Percentiles rank a stretch among this genome's conserved stretches.
These are phyloP conservation scores for Poeciliopsis occidentalis DNA, from an alignment of 2,113 vertebrate genomes.

Conservation along the genomic window DNA sequence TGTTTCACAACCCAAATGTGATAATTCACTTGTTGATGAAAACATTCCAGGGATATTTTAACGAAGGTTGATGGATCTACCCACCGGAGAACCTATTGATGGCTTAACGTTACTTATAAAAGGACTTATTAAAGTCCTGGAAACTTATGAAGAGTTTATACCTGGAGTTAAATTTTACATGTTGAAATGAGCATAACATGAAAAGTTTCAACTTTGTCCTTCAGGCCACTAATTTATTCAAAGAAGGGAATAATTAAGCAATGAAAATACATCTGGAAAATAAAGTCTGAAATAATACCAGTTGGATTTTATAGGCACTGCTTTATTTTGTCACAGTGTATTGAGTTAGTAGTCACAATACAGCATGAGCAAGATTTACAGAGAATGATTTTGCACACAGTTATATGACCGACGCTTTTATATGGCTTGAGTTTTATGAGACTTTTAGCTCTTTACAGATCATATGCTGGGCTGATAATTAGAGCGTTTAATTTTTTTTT, in stretches of 20 bases:
- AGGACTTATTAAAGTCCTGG: neutral
- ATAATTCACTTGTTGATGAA: no score
- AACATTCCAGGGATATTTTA: no score
- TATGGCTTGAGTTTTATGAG: conserved; percentile 50
- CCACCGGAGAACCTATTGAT: no score
- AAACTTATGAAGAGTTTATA: neutral
- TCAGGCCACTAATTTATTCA: neutral
- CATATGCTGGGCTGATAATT: conserved; percentile 30
- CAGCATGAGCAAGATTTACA: conserved; percentile 57
- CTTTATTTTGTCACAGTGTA: conserved; percentile 77
- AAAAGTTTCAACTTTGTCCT: neutral
- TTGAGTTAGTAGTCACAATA: conserved; percentile 60
- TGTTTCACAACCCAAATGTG: no score
- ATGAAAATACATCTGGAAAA: neutral
- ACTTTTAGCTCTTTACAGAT: conserved; percentile 26
- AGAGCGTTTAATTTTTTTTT: conserved; percentile 30
- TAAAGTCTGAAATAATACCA: neutral
- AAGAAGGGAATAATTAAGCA: neutral
- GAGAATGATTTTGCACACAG: conserved; percentile 36
- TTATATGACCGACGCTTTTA: conserved; percentile 11
- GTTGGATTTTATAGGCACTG: conserved; percentile 63
- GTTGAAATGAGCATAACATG: neutral
- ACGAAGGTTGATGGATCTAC: no score
- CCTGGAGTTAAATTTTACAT: neutral
- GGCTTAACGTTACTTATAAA: no score